Percentiles rank a stretch among this genome's conserved stretches.
phyloP scores from a whole-genome alignment of 2,797 vertebrate species.

The Streptopelia turtur region DNA sequence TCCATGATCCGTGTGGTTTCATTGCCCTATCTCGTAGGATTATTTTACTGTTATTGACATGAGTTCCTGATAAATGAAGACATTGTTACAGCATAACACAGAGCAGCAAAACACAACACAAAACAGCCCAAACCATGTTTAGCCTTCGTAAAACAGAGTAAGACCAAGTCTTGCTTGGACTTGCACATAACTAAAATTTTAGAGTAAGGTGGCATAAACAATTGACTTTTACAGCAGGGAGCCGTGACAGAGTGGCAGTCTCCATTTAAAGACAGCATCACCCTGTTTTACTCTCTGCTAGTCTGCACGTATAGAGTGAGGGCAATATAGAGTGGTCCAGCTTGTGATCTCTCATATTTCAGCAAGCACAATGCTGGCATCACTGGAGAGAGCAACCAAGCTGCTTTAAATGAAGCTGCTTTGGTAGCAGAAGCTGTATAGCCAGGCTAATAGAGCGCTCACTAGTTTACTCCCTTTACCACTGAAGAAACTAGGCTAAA shows the following conservation, averaged over 20 bases:
- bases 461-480: neutral
- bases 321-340: neutral
- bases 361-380: neutral
- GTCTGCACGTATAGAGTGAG: neutral
- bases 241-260: neutral
- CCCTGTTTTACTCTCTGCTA: neutral
- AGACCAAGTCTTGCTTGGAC: neutral
- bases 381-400: neutral
- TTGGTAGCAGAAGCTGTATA: neutral
- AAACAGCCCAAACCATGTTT: neutral
- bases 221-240: neutral
- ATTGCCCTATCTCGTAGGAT: neutral
- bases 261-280: neutral
- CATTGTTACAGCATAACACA: neutral
- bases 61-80: neutral
- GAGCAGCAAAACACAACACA: neutral
- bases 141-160: neutral
- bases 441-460: neutral
- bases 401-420: conserved; percentile 9
- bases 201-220: neutral
- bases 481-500: neutral
- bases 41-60: neutral
- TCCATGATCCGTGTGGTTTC: neutral
- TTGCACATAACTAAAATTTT: neutral
- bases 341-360: neutral